phyloP scores from a whole-genome alignment of 2,888 invertebrate species.

The Melangyna quadrimaculata region DNA sequence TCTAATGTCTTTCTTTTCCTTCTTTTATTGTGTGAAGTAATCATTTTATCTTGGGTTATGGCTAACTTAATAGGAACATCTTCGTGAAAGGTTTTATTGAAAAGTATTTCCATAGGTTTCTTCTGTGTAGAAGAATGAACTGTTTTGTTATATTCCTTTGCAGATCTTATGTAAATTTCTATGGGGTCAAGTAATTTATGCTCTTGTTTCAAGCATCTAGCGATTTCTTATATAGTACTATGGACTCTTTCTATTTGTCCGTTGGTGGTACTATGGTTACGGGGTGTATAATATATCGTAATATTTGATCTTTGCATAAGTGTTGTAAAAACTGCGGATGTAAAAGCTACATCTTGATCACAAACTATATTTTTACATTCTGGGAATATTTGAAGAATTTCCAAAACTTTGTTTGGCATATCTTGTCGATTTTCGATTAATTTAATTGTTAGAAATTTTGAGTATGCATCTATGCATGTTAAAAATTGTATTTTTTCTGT shows the following conservation, averaged over 20 bases:
- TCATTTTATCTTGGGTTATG: not conserved
- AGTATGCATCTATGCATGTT: too few relatives aligned
- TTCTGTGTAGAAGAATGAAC: slow-evolving; percentile 4
- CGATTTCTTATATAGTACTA: too few relatives aligned
- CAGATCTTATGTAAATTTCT: too few relatives aligned
- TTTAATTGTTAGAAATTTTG: not conserved
- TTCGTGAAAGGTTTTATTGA: not conserved
- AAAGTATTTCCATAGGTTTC: slow-evolving; percentile 1
- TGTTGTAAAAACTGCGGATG: too few relatives aligned
- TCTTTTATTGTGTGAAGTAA: not conserved
- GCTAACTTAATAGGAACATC: not conserved
- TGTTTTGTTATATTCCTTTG: not conserved
- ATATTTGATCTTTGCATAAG: too few relatives aligned
- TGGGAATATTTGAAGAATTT: too few relatives aligned
- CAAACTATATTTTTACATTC: not conserved
- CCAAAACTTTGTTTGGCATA: too few relatives aligned
- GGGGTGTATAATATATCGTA: too few relatives aligned
- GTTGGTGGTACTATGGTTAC: too few relatives aligned
- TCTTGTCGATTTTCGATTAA: too few relatives aligned
- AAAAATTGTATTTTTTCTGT: not conserved
- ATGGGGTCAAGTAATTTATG: not conserved
- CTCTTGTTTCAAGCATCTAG: not conserved
- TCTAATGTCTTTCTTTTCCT: not conserved
- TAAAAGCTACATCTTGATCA: too few relatives aligned
- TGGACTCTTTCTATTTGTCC: not conserved